Conservation (phyloP, 2,113 vertebrate species). For the Cricetomys ansorgei region DNA sequence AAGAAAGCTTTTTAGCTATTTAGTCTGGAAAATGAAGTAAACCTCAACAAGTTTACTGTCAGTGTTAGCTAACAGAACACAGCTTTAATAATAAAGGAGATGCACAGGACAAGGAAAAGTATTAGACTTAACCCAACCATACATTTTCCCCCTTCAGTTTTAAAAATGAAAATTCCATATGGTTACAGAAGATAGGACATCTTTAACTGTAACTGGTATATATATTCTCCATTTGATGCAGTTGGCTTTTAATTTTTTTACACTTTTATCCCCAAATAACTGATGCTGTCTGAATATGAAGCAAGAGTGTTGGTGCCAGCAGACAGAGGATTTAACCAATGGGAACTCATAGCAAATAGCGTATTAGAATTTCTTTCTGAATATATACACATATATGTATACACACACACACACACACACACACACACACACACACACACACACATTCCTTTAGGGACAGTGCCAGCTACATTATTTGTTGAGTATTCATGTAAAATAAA, state of each 20-base stretch:
- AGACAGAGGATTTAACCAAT: slow-evolving; percentile 51
- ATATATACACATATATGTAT: too few relatives aligned
- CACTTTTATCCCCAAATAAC: slow-evolving; percentile 53
- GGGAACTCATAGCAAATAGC: slow-evolving; percentile 37
- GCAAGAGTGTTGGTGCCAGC: slow-evolving; percentile 32
- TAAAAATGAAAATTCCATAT: slow-evolving; percentile 63
- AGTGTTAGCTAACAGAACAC: slow-evolving; percentile 34
- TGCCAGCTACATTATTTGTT: not conserved
- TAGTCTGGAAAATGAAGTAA: slow-evolving; percentile 54
- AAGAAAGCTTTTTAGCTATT: slow-evolving; percentile 49
- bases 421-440: too few relatives aligned
- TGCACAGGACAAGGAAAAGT: slow-evolving; percentile 20
- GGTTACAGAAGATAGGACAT: slow-evolving; percentile 49
- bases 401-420: too few relatives aligned
- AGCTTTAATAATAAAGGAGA: not conserved
- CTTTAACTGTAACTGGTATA: slow-evolving; percentile 48
- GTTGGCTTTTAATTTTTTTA: slow-evolving; percentile 61
- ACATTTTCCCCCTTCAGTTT: slow-evolving; percentile 23
- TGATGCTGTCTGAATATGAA: slow-evolving; percentile 18
- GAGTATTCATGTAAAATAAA: slow-evolving; percentile 5
- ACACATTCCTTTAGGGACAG: not conserved
- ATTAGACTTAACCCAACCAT: slow-evolving; percentile 34
- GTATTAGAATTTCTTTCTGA: slow-evolving; percentile 41
- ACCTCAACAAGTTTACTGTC: slow-evolving; percentile 47
- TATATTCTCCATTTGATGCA: slow-evolving; percentile 20